A percentile compares a stretch with the other conserved stretches of the same genome.
phyloP scores from a whole-genome alignment of 2,797 vertebrate genomes.

The Chelmon rostratus region DNA sequence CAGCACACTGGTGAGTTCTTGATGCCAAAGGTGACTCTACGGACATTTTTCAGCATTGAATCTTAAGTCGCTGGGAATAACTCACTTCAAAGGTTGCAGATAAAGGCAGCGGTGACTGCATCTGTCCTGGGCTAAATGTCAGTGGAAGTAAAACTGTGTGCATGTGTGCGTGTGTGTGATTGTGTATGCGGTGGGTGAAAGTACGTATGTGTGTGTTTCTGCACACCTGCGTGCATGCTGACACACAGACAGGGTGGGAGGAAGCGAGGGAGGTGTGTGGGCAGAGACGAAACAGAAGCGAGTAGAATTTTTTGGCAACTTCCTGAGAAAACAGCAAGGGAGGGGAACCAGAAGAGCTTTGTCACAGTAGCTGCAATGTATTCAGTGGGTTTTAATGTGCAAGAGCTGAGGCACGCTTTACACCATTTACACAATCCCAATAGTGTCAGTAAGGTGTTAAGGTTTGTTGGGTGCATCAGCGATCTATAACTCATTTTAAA shows the following conservation, averaged over 20 bases:
- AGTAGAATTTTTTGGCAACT: slow-evolving; percentile 37
- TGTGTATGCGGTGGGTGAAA: background rate
- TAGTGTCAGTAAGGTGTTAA: background rate
- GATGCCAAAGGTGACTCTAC: slow-evolving; percentile 31
- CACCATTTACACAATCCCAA: background rate
- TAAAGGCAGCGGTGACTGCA: slow-evolving; percentile 34
- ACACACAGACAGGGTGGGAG: slow-evolving; percentile 33
- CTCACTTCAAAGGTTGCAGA: slow-evolving; percentile 46
- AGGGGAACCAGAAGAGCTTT: slow-evolving; percentile 28
- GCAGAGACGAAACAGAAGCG: slow-evolving; percentile 54
- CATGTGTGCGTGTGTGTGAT: background rate
- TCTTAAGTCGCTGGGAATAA: slow-evolving; percentile 24
- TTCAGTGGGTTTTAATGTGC: background rate
- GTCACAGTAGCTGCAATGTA: background rate
- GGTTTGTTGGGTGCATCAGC: background rate
- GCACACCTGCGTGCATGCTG: background rate
- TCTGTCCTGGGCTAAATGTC: slow-evolving; percentile 47
- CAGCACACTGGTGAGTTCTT: slow-evolving; percentile 2
- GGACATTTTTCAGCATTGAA: slow-evolving; percentile 30
- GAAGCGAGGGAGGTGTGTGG: slow-evolving; percentile 34
- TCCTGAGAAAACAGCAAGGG: slow-evolving; percentile 25
- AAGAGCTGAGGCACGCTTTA: accelerated
- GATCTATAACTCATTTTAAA: background rate
- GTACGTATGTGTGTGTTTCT: slow-evolving; percentile 2
- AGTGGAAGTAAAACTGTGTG: slow-evolving; percentile 20